Conservation (phyloP, 2,888 invertebrate genomes). For the Rapana venosa region DNA sequence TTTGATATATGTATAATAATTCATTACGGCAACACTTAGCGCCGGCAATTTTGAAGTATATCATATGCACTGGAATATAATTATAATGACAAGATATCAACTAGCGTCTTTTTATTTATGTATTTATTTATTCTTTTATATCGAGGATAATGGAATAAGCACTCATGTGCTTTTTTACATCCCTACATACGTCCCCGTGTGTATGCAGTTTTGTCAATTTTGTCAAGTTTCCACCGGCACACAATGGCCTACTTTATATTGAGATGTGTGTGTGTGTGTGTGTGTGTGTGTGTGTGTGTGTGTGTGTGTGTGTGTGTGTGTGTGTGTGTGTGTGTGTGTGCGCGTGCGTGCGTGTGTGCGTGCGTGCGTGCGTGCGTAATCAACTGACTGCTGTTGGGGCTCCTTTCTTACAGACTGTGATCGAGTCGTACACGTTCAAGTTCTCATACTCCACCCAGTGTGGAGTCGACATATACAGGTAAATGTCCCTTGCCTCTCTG, state of each 20-base stretch:
- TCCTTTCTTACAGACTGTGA: conserved; percentile 71
- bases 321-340: not conserved
- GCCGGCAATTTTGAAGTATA: no score
- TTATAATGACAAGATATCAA: not conserved
- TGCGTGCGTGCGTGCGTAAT: not conserved
- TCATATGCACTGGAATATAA: not conserved
- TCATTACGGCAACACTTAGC: no score
- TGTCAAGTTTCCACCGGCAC: no score
- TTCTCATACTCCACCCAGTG: conserved; percentile 75
- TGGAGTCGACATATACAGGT: conserved; percentile 75
- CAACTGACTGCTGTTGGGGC: not conserved
- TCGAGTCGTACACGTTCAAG: conserved; percentile 79
- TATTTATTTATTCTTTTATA: no score
- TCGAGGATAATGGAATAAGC: no score
- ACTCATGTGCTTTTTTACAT: no score
- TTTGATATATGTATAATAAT: no score
- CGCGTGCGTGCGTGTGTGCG: not conserved
- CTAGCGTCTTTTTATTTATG: not conserved
- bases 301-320: not conserved
- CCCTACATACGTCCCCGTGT: no score
- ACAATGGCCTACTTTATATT: not conserved
- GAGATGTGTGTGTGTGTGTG: not conserved
- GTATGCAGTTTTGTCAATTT: no score
- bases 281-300: not conserved
- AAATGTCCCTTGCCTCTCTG: not conserved